Evolutionary conservation across 2,888 invertebrate species (phyloP).

Genomic region (Rhingia campestris): DNA sequence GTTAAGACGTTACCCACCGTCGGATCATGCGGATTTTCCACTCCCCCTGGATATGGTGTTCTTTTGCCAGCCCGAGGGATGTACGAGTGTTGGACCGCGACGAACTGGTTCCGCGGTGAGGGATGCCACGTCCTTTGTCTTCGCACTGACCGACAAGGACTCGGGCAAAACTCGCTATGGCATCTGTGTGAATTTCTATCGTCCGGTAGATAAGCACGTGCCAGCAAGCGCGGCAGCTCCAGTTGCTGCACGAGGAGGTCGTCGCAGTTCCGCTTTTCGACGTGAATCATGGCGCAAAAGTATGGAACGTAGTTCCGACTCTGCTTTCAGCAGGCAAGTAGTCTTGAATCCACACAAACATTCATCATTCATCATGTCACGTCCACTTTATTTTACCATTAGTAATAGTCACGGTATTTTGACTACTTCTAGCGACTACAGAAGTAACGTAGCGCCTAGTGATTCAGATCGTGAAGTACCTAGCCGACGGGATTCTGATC

Average conservation of each 20-base stretch:
- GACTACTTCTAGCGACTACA: constrained; percentile 91
- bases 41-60: constrained; percentile 99
- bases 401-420: constrained; percentile 83
- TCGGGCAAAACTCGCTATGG: constrained; percentile 97
- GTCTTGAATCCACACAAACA: constrained; percentile 6
- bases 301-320: constrained; percentile 95
- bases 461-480: constrained; percentile 95
- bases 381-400: constrained; percentile 72
- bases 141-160: constrained; percentile 99
- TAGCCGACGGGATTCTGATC: constrained; percentile 88
- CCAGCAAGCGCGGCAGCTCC: constrained; percentile 71
- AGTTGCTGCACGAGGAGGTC: constrained; percentile 78
- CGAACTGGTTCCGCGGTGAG: constrained; percentile 88
- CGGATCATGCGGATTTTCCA: constrained; percentile 98
- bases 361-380: not conserved
- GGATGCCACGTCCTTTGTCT: constrained; percentile 98
- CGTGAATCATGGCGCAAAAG: constrained; percentile 96
- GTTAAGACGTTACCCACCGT: constrained; percentile 95
- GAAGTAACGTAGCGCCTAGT: constrained; percentile 94
- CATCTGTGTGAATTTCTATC: constrained; percentile 98
- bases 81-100: constrained; percentile 94
- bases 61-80: constrained; percentile 99
- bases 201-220: constrained; percentile 90
- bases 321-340: constrained; percentile 94
- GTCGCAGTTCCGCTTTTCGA: constrained; percentile 85